Evolutionary conservation across 2,113 vertebrate species (phyloP), one percentile per base, ranked within the genome.

Genomic region (Lethenteron reissneri): DNA sequence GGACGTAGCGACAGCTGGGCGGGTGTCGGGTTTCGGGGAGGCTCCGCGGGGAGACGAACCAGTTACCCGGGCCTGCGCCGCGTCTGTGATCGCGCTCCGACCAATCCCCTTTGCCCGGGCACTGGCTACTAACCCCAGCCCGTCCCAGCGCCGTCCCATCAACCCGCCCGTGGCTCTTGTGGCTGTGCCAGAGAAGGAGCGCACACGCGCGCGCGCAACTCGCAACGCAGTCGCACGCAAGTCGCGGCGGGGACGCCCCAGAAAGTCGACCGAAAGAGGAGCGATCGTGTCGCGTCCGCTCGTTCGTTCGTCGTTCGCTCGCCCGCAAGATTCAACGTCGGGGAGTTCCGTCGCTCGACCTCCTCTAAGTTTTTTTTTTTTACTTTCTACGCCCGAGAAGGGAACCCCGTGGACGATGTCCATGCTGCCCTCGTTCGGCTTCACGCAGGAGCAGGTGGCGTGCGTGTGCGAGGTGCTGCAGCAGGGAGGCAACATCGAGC

Each of bases 361-460:
- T 57, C 58, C 69, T 70, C 69, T 70, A 57, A 17, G 71, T 75
- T 74, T 25, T 25, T 25, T n/a, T 25, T 25, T 25, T 25, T 70
- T 71, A 12, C 73, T 56, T 62, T 72, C 58, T 11, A 5, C 1
- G 41, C 41, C 41, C 41, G 19, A 7, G 57, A 19, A 12, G 25
- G 12, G 62, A 75, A 77, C 41, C 41, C 41, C 6, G 4, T 41
- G 58, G 75, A 82, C 78, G 82, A 90, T 90, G 88, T 90, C 88
- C 78, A 87, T 90, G 89, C 85, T 92, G 78, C 89, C 89, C 74
- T 89, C 88, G 69, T 90, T 90, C 81, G 88, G 88, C 77, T 90
- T 89, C 79, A 90, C 88, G 79, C 88, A 90, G 80, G 87, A 90
- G 79, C 88, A 90, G 85, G 88, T 90, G 73, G 88, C 88, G 76